A percentile compares a stretch with the other conserved stretches of the same genome.
Conservation (phyloP, 2,888 invertebrate species). For the Cataglyphis albicans region DNA sequence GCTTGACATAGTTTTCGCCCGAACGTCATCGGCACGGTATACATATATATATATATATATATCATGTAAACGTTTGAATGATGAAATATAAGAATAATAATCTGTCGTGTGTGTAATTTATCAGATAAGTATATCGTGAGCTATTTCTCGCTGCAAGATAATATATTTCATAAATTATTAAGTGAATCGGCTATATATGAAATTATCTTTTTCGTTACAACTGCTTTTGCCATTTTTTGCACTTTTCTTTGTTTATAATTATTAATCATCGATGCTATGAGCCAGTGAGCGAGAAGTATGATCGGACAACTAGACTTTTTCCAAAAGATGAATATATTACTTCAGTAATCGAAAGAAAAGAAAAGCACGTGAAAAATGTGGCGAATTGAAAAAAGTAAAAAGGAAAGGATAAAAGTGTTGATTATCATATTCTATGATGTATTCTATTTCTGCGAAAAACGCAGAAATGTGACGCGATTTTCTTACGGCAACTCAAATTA, state of each 20-base stretch:
- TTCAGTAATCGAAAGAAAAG: background rate
- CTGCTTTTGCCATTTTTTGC: background rate
- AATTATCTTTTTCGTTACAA: slow-evolving; percentile 17
- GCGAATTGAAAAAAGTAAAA: background rate
- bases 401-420: background rate
- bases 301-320: background rate
- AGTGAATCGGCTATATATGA: background rate
- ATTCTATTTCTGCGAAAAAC: background rate
- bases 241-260: slow-evolving; percentile 1
- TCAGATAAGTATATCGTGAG: slow-evolving; percentile 39
- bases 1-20: slow-evolving; percentile 55
- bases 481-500: background rate
- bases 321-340: background rate
- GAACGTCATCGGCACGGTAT: slow-evolving; percentile 10
- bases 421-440: background rate
- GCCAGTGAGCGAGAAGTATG: background rate
- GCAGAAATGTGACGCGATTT: background rate
- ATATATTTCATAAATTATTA: slow-evolving; percentile 33
- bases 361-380: background rate
- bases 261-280: slow-evolving; percentile 16
- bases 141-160: slow-evolving; percentile 20
- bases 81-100: slow-evolving; percentile 33
- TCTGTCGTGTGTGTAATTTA: slow-evolving; percentile 19
- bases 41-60: no score
- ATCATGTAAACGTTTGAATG: slow-evolving; percentile 17